These are phyloP conservation scores for Agrenia bidenticulata DNA, from an alignment of 2,888 invertebrate genomes.

Conservation along the genomic window DNA sequence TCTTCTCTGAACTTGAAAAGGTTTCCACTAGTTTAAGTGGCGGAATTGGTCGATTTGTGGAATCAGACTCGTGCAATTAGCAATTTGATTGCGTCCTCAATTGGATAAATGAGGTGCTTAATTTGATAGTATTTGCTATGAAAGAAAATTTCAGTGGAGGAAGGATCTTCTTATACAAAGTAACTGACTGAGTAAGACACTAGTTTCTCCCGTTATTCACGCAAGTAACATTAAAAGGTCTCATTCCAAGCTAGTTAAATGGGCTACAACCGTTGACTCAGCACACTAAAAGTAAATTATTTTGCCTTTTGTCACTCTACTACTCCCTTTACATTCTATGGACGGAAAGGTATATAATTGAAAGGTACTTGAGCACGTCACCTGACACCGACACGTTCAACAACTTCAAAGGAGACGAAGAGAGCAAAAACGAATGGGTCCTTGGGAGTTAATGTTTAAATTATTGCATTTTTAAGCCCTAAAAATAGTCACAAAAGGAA, in stretches of 20 bases:
- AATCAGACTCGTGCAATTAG: too few species aligned
- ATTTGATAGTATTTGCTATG: too few species aligned
- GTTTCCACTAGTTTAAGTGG: too few species aligned
- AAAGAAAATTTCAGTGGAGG: too few species aligned
- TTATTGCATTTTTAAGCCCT: neutral
- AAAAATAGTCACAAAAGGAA: neutral
- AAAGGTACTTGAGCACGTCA: constrained; percentile 12
- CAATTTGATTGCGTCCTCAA: too few species aligned
- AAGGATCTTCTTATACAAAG: too few species aligned
- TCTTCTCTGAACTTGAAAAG: too few species aligned
- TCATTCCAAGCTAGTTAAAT: constrained; percentile 11
- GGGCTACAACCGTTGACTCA: neutral
- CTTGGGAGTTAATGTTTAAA: too few species aligned
- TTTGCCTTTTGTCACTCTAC: too few species aligned
- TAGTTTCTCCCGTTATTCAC: constrained; percentile 11
- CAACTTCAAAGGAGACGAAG: neutral
- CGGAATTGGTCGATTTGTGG: too few species aligned
- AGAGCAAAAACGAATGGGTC: neutral
- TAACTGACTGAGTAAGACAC: constrained; percentile 5
- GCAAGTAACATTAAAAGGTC: constrained; percentile 4
- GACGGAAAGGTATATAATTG: neutral
- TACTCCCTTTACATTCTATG: neutral
- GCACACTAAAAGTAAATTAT: neutral
- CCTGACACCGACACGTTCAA: constrained; percentile 13
- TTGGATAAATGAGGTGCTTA: too few species aligned